These are phyloP conservation scores for Notolabrus celidotus DNA, from an alignment of 2,797 vertebrate species.

Conservation along the genomic window DNA sequence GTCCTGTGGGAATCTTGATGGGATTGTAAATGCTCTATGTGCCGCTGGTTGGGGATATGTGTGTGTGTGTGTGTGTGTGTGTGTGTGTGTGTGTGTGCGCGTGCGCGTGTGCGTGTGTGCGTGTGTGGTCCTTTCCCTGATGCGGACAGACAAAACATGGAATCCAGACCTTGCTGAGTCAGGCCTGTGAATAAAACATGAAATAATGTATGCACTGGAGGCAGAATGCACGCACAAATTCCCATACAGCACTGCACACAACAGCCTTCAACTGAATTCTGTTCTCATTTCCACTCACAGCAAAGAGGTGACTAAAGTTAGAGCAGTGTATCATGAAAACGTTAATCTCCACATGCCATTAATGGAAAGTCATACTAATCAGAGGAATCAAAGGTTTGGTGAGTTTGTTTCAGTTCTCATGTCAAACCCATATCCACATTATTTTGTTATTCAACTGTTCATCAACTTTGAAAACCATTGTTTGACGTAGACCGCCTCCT, in stretches of 20 bases:
- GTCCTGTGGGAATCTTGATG: constrained; percentile 80
- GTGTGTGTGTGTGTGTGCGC: constrained; percentile 37
- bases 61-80: constrained; percentile 7
- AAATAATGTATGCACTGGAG: constrained; percentile 62
- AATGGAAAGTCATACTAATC: constrained; percentile 29
- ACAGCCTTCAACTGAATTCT: constrained; percentile 35
- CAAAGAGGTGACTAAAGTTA: constrained; percentile 4
- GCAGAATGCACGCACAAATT: constrained; percentile 39
- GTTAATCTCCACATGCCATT: constrained; percentile 16
- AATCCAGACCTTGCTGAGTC: constrained; percentile 59
- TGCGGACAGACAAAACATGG: constrained; percentile 51
- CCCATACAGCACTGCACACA: constrained; percentile 33
- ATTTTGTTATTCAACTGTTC: constrained; percentile 70
- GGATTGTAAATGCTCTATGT: constrained; percentile 69
- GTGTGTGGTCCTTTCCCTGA: constrained; percentile 57
- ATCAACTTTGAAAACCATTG: constrained; percentile 70
- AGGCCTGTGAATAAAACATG: constrained; percentile 71
- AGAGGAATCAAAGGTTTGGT: constrained; percentile 23
- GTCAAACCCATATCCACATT: constrained; percentile 54
- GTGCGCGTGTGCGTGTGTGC: constrained; percentile 16
- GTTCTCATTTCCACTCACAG: constrained; percentile 24
- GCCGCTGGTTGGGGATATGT: constrained; percentile 38
- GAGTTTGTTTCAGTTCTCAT: constrained; percentile 44
- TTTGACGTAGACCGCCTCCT: constrained; percentile 65
- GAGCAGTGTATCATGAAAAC: constrained; percentile 17